Base-by-base conservation (phyloP, 2,797 vertebrate species). In the Thaleichthys pacificus region DNA sequence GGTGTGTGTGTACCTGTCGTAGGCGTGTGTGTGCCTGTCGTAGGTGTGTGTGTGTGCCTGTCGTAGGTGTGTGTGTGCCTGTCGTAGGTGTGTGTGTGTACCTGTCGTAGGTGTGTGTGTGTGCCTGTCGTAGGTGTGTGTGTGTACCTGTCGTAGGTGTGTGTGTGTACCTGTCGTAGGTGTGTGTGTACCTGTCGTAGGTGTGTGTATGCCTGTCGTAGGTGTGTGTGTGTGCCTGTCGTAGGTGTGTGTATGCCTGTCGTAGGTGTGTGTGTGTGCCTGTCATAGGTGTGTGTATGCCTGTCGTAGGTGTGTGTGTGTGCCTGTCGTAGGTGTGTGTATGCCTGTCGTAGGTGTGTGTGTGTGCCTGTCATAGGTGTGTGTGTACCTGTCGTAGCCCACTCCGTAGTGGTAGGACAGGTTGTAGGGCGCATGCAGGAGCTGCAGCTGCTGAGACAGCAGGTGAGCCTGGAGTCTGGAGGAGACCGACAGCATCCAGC, bases 401-500 rank as follows among this genome's bases (percentile, higher is more conserved):
- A 93, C 90, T 2, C 87, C 87, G 0, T 92, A 94, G 87, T 93
- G 92, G 83, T 85, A 91, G 63, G 83, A 91, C 82, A 73, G 85
- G 83, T 94, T 93, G 82, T 90, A 94, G 26, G 77, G 60, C 0
- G 92, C 91, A 1, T 74, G 49, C 0, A 89, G 87, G 61, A 89
- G 77, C 30, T 82, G 79, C 77, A 94, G 89, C n/a, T 93, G 92
- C 80, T 90, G 90, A 5, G 78, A 91, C 74, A 94, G 87, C 72
- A 91, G 84, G 79, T 92, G 91, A 11, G 92, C 84, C 15, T 94
- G 88, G 28, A 92, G 84, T 78, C 91, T 84, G 79, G 93, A 93
- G 32, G 90, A 92, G 78, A 93, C 84, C 0, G 93, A 93, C 69
- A 94, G 82, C 91, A 94, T 94, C 93, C 93, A 94, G 70, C 93